Conservation (phyloP, 1,140 invertebrate genomes). For the Drosophila nikananu region DNA sequence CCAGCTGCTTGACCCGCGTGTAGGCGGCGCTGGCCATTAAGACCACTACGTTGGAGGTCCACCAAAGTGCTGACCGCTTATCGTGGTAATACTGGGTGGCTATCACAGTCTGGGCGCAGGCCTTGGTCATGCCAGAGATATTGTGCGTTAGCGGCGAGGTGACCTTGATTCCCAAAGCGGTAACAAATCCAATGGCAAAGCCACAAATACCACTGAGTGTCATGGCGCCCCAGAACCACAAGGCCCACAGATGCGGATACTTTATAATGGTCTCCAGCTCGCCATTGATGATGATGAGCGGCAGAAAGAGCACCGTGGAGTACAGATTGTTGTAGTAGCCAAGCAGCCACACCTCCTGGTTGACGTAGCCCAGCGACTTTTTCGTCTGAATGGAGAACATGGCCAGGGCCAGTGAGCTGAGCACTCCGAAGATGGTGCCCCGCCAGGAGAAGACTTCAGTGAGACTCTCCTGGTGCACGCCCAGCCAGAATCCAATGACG, state of each 20-base stretch:
- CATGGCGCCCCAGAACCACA: slow-evolving; percentile 94
- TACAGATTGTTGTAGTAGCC: slow-evolving; percentile 99
- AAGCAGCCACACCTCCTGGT: slow-evolving; percentile 93
- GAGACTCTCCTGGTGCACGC: slow-evolving; percentile 97
- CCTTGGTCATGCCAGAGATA: slow-evolving; percentile 99
- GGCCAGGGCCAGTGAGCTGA: slow-evolving; percentile 96
- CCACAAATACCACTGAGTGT: slow-evolving; percentile 96
- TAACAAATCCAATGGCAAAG: slow-evolving; percentile 98
- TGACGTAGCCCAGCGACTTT: slow-evolving; percentile 93
- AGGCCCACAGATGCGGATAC: slow-evolving; percentile 89
- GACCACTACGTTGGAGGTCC: slow-evolving; percentile 96
- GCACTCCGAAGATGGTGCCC: slow-evolving; percentile 96
- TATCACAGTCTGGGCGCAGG: slow-evolving; percentile 98
- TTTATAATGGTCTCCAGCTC: slow-evolving; percentile 91
- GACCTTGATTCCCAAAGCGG: slow-evolving; percentile 97
- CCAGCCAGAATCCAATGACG: slow-evolving; percentile 95
- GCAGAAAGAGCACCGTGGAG: slow-evolving; percentile 95
- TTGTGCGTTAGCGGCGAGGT: slow-evolving; percentile 99
- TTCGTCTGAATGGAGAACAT: slow-evolving; percentile 99
- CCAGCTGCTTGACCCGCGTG: slow-evolving; percentile 95
- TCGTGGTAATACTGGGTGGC: slow-evolving; percentile 97
- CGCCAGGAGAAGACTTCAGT: slow-evolving; percentile 91
- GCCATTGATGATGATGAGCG: slow-evolving; percentile 94
- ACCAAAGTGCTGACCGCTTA: slow-evolving; percentile 95
- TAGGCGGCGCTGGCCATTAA: slow-evolving; percentile 95